Conservation (phyloP, 2,888 invertebrate species). For the Acanthococcus lagerstroemiae region DNA sequence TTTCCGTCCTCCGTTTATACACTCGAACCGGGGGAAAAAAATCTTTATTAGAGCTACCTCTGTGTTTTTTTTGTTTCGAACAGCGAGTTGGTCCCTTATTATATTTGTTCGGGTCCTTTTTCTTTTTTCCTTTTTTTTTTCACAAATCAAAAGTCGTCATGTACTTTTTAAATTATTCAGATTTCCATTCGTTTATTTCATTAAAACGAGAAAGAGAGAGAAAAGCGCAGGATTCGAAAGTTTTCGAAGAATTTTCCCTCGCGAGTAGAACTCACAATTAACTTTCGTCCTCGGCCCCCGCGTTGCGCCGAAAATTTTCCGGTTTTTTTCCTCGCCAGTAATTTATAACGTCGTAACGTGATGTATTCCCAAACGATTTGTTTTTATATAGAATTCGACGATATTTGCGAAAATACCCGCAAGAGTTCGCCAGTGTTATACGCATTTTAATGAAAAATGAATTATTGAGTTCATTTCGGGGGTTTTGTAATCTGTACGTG, state of each 20-base stretch:
- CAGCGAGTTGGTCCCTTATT: slow-evolving; percentile 7
- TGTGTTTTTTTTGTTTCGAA: slow-evolving; percentile 13
- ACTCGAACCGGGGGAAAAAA: slow-evolving; percentile 26
- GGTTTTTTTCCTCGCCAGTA: slow-evolving; percentile 10
- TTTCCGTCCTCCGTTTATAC: slow-evolving; percentile 15
- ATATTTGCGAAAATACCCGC: slow-evolving; percentile 1
- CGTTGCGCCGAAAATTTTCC: slow-evolving; percentile 10
- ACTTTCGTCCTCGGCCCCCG: slow-evolving; percentile 17
- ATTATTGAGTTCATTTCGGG: too few species aligned
- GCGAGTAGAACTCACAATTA: slow-evolving; percentile 23
- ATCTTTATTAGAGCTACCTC: slow-evolving; percentile 20
- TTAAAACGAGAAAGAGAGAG: slow-evolving; percentile 14
- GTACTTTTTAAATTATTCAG: slow-evolving; percentile 28
- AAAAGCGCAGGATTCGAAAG: slow-evolving; percentile 20
- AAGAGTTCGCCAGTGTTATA: slow-evolving; percentile 17
- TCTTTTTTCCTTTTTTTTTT: slow-evolving; percentile 1
- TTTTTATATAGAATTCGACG: not conserved
- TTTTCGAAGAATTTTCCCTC: slow-evolving; percentile 23
- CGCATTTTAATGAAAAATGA: too few species aligned
- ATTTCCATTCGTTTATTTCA: slow-evolving; percentile 28
- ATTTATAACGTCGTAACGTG: slow-evolving; percentile 10
- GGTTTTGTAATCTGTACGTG: too few species aligned
- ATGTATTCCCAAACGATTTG: slow-evolving; percentile 19
- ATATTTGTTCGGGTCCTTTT: slow-evolving; percentile 18
- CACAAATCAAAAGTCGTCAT: slow-evolving; percentile 27